Conservation (phyloP, 2,113 vertebrate species). For the Scomber japonicus region DNA sequence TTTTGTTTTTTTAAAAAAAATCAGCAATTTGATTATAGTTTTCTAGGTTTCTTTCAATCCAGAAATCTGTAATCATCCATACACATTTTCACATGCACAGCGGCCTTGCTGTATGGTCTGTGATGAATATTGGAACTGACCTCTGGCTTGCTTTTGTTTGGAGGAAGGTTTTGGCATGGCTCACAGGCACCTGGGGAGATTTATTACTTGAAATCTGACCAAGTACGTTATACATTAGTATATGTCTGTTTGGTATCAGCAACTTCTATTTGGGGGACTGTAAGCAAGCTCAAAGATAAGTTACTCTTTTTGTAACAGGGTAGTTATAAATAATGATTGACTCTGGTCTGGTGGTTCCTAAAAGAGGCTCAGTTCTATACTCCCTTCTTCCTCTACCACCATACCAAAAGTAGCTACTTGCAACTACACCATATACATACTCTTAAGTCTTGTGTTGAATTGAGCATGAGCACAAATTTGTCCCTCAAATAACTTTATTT, state of each 20-base stretch:
- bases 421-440: background rate
- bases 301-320: background rate
- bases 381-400: slow-evolving; percentile 32
- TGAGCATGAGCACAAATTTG: background rate
- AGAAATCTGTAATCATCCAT: background rate
- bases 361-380: slow-evolving; percentile 20
- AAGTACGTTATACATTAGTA: background rate
- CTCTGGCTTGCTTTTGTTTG: slow-evolving; percentile 18
- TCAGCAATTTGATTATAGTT: background rate
- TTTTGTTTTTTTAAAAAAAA: background rate
- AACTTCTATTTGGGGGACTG: background rate
- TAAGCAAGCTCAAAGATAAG: background rate
- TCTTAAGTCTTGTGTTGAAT: background rate
- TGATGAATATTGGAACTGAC: slow-evolving; percentile 28
- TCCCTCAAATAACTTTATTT: background rate
- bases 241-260: background rate
- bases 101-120: slow-evolving; percentile 12
- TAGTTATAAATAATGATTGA: slow-evolving; percentile 47
- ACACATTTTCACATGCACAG: background rate
- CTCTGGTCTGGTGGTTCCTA: slow-evolving; percentile 37
- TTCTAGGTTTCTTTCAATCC: background rate
- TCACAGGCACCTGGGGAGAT: slow-evolving; percentile 14
- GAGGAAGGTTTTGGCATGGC: slow-evolving; percentile 26
- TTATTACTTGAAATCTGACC: slow-evolving; percentile 38
- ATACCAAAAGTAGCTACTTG: background rate